Conservation (phyloP, 2,113 vertebrate species). For the human (Homo sapiens) region GRCh38 chr3:124213001-124213500, state of each 20-base stretch:
- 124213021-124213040: constrained; percentile 21
- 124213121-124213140: background rate
- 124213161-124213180: background rate
- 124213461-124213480: constrained; percentile 19
- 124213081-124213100: constrained; percentile 5
- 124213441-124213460: background rate
- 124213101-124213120: background rate
- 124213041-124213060: constrained; percentile 23
- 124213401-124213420: constrained; percentile 50
- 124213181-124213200: constrained; percentile 14
- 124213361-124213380: background rate
- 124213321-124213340: background rate
- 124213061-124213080: constrained; percentile 17
- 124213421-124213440: constrained; percentile 55
- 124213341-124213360: constrained; percentile 40
- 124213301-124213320: constrained; percentile 6
- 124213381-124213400: constrained; percentile 3
- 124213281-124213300: constrained; percentile 36
- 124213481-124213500: constrained; percentile 37
- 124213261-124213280: background rate
- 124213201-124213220: constrained; percentile 49
- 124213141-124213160: background rate
- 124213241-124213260: constrained; percentile 18
- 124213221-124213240: background rate
- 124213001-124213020: constrained; percentile 41